Percentiles rank a stretch among this genome's conserved stretches.
phyloP scores from a whole-genome alignment of 2,888 invertebrate genomes.

The Tetropium fuscum region DNA sequence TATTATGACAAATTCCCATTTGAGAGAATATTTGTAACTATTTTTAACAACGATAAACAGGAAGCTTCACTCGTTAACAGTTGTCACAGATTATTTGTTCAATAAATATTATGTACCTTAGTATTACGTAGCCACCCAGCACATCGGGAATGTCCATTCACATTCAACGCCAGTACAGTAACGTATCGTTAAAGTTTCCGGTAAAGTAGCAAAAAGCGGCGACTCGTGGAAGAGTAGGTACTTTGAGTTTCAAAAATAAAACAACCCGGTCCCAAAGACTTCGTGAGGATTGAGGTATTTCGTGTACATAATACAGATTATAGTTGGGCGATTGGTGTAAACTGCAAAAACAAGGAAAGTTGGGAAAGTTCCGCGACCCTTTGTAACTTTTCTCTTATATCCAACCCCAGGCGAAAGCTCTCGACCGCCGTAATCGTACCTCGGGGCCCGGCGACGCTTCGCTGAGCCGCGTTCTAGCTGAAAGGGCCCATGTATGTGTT shows the following conservation, averaged over 20 bases:
- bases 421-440: conserved; percentile 21
- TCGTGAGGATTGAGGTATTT: conserved; percentile 38
- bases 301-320: conserved; percentile 42
- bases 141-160: not conserved
- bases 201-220: not conserved
- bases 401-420: conserved; percentile 35
- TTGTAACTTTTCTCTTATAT: conserved; percentile 37
- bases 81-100: too few relatives aligned
- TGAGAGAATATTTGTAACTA: too few relatives aligned
- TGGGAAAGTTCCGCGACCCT: conserved; percentile 32
- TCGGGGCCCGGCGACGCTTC: conserved; percentile 30
- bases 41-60: too few relatives aligned
- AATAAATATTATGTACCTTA: too few relatives aligned
- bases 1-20: too few relatives aligned
- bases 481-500: too few relatives aligned
- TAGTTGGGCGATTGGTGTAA: conserved; percentile 39
- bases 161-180: not conserved
- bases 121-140: too few relatives aligned
- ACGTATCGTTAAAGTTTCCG: not conserved
- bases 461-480: conserved; percentile 29
- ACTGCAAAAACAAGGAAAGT: conserved; percentile 41
- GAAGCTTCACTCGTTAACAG: too few relatives aligned
- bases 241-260: conserved; percentile 31
- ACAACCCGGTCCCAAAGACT: conserved; percentile 35
- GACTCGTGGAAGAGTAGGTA: not conserved